phyloP scores from a whole-genome alignment of 1,140 invertebrate species.

The Thaumatotibia leucotreta region DNA sequence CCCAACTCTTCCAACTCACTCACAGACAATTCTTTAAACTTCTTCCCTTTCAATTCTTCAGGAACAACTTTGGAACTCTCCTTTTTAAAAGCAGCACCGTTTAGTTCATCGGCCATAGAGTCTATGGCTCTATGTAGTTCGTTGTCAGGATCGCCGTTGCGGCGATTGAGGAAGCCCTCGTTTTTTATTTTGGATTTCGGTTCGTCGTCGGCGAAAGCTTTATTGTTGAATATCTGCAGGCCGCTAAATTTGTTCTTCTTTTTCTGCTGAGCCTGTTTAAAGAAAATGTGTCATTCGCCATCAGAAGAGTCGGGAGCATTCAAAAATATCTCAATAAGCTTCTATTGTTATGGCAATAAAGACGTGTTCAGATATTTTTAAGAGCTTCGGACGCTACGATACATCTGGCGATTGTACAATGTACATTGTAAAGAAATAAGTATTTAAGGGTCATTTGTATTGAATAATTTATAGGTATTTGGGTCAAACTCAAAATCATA shows the following conservation, averaged over 20 bases:
- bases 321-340: too few species aligned
- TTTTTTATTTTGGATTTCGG: constrained; percentile 28
- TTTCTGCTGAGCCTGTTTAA: constrained; percentile 38
- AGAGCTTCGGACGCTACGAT: too few species aligned
- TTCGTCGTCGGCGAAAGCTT: constrained; percentile 34
- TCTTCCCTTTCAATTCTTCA: constrained; percentile 49
- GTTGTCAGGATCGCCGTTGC: constrained; percentile 53
- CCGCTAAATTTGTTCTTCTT: constrained; percentile 28
- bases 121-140: constrained; percentile 55
- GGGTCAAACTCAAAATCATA: too few species aligned
- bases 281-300: neutral
- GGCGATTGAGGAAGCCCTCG: constrained; percentile 55
- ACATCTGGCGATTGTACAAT: too few species aligned
- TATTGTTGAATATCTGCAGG: constrained; percentile 46
- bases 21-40: constrained; percentile 48
- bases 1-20: constrained; percentile 46
- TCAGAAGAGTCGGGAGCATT: too few species aligned
- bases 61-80: constrained; percentile 20
- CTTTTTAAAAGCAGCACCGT: constrained; percentile 28
- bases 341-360: too few species aligned
- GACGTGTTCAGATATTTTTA: too few species aligned
- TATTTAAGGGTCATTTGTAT: too few species aligned
- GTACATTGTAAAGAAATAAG: too few species aligned
- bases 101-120: constrained; percentile 52
- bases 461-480: too few species aligned